These are phyloP conservation scores for Campylomormyrus numenius DNA, from an alignment of 2,113 vertebrate species.

Conservation along the genomic window DNA sequence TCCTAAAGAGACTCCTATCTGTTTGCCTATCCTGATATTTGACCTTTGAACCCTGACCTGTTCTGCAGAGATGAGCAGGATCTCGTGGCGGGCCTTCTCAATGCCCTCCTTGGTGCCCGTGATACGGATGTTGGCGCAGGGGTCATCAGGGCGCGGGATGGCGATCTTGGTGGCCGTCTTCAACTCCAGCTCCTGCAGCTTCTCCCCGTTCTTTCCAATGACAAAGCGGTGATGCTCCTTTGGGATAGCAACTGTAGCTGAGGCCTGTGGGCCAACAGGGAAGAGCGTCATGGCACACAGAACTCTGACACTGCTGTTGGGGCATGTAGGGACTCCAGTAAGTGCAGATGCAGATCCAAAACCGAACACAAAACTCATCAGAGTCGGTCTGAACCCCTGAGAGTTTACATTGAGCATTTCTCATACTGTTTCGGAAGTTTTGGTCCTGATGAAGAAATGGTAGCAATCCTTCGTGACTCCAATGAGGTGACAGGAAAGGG, in stretches of 20 bases:
- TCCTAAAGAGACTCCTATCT: neutral
- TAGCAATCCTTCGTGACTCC: neutral
- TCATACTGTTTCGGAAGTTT: neutral
- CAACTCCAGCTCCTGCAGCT: slow-evolving; percentile 67
- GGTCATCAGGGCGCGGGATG: slow-evolving; percentile 62
- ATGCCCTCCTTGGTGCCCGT: slow-evolving; percentile 66
- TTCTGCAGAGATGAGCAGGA: slow-evolving; percentile 64
- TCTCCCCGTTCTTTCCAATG: slow-evolving; percentile 67
- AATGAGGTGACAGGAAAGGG: neutral
- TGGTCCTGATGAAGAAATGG: neutral
- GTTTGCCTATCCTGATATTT: neutral
- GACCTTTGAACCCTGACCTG: slow-evolving; percentile 38
- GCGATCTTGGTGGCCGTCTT: slow-evolving; percentile 66
- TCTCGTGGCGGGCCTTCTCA: slow-evolving; percentile 64
- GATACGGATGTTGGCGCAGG: slow-evolving; percentile 61
- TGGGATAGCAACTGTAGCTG: slow-evolving; percentile 61
- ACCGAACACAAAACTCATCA: neutral
- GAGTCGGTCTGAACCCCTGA: neutral
- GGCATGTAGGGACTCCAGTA: neutral
- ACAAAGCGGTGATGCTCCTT: slow-evolving; percentile 69
- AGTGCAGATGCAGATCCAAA: neutral
- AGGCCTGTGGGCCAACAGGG: slow-evolving; percentile 39
- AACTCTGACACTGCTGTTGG: neutral
- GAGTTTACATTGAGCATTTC: neutral
- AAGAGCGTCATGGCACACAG: neutral